Conservation (phyloP, 30 jellyfish, hydroid and myxozoan species). For the Aurelia coerulea region DNA sequence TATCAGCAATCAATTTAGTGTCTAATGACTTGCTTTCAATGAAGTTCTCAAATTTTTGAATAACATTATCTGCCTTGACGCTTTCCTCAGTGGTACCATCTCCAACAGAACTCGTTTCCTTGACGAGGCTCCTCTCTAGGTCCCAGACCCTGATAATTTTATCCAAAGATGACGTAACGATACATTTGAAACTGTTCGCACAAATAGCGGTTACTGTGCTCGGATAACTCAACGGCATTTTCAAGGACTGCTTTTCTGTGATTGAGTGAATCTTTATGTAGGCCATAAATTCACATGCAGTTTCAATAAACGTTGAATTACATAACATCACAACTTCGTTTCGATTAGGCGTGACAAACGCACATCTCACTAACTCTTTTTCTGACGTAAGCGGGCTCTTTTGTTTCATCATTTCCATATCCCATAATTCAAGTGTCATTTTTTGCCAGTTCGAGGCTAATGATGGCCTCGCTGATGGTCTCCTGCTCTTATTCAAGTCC, state of each 20-base stretch:
- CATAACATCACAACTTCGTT: slow-evolving; percentile 51
- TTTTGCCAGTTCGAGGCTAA: slow-evolving; percentile 65
- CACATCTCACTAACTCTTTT: slow-evolving; percentile 54
- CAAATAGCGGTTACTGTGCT: slow-evolving; percentile 51
- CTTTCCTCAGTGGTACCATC: background rate
- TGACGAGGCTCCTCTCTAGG: slow-evolving; percentile 58
- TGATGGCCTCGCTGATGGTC: slow-evolving; percentile 65
- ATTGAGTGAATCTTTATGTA: slow-evolving; percentile 38
- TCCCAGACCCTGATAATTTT: slow-evolving; percentile 76
- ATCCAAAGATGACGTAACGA: slow-evolving; percentile 70
- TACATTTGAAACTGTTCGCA: slow-evolving; percentile 37
- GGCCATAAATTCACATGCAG: slow-evolving; percentile 55
- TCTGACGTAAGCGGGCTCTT: slow-evolving; percentile 18
- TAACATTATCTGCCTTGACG: background rate
- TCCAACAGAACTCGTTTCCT: background rate
- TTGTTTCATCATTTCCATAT: slow-evolving; percentile 42
- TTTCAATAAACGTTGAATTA: slow-evolving; percentile 49
- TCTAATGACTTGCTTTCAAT: background rate
- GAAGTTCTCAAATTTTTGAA: background rate
- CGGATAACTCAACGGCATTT: slow-evolving; percentile 44
- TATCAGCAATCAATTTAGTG: background rate
- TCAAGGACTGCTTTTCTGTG: slow-evolving; percentile 22
- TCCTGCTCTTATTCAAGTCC: slow-evolving; percentile 18
- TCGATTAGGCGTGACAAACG: slow-evolving; percentile 57
- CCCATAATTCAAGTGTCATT: slow-evolving; percentile 71